phyloP scores from a whole-genome alignment of 2,113 vertebrate genomes.

The Beaufortia kweichowensis region DNA sequence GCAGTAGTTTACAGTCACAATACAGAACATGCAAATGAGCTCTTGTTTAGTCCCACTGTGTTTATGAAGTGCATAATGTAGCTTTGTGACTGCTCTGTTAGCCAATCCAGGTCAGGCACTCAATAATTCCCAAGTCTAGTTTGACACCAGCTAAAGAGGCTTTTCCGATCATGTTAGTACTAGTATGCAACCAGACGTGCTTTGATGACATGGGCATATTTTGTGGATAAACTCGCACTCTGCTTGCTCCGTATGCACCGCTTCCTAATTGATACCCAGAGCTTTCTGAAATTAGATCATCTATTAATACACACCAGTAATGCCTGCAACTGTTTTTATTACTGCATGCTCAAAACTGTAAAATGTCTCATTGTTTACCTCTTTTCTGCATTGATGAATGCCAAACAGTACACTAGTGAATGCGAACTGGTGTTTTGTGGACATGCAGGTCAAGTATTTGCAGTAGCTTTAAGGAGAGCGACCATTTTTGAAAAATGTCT shows the following conservation, averaged over 20 bases:
- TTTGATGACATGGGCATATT: background rate
- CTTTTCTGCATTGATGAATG: slow-evolving; percentile 57
- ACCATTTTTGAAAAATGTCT: slow-evolving; percentile 7
- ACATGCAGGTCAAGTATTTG: slow-evolving; percentile 37
- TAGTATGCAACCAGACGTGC: background rate
- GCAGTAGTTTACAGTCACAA: slow-evolving; percentile 25
- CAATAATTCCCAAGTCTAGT: slow-evolving; percentile 71
- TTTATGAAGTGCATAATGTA: slow-evolving; percentile 51
- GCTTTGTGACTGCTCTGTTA: slow-evolving; percentile 48
- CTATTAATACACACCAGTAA: slow-evolving; percentile 75
- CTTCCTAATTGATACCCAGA: slow-evolving; percentile 46
- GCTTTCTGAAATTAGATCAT: slow-evolving; percentile 56
- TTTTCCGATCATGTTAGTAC: slow-evolving; percentile 9
- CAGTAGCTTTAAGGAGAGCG: slow-evolving; percentile 17
- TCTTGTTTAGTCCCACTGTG: slow-evolving; percentile 52
- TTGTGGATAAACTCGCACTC: slow-evolving; percentile 29
- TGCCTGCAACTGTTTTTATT: slow-evolving; percentile 73
- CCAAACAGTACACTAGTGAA: slow-evolving; percentile 77
- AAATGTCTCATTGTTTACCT: background rate
- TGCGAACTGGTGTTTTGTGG: slow-evolving; percentile 52
- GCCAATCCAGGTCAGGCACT: slow-evolving; percentile 74
- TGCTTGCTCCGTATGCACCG: slow-evolving; percentile 26
- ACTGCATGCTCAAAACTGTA: slow-evolving; percentile 64
- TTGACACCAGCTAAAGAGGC: slow-evolving; percentile 9
- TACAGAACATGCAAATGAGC: slow-evolving; percentile 17